A percentile compares a stretch with the other conserved stretches of the same genome.
Evolutionary conservation across 2,113 vertebrate species (phyloP).

Genomic region (Mus pahari): DNA sequence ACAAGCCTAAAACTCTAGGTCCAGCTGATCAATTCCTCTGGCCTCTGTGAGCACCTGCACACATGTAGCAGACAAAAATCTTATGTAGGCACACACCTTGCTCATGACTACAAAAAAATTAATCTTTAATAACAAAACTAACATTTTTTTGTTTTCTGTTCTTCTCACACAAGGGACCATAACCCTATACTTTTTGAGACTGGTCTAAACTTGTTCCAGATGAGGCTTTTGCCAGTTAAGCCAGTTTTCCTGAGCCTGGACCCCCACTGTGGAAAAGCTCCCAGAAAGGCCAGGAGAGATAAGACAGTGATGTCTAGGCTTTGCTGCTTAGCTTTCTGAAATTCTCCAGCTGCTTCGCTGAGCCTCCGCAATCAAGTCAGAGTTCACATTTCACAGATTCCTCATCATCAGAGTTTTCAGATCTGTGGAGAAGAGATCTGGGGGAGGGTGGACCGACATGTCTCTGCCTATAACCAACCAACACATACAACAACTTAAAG

Average conservation of each 20-base stretch:
- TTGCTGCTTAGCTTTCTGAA: conserved; percentile 54
- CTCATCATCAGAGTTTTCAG: conserved; percentile 48
- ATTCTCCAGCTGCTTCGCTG: conserved; percentile 60
- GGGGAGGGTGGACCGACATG: conserved; percentile 21
- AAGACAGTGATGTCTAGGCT: conserved; percentile 74
- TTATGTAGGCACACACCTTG: not conserved
- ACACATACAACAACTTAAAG: conserved; percentile 10
- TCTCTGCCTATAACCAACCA: conserved; percentile 37
- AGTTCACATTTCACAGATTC: conserved; percentile 76
- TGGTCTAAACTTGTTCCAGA: not conserved
- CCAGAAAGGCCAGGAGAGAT: conserved; percentile 48
- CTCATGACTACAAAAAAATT: not conserved
- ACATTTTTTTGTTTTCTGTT: not conserved
- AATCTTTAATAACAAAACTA: not conserved
- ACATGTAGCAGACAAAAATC: not conserved
- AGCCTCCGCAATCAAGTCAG: conserved; percentile 64
- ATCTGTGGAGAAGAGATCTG: conserved; percentile 35
- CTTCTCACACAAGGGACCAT: not conserved
- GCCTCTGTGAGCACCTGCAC: not conserved
- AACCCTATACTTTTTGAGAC: not conserved
- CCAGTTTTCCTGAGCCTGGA: not conserved
- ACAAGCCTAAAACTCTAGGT: not conserved
- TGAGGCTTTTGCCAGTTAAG: conserved; percentile 1
- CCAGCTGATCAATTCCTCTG: not conserved
- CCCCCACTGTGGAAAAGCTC: conserved; percentile 29